These are phyloP conservation scores for Telmatherina bonti DNA, from an alignment of 2,797 vertebrate genomes.

Conservation along the genomic window DNA sequence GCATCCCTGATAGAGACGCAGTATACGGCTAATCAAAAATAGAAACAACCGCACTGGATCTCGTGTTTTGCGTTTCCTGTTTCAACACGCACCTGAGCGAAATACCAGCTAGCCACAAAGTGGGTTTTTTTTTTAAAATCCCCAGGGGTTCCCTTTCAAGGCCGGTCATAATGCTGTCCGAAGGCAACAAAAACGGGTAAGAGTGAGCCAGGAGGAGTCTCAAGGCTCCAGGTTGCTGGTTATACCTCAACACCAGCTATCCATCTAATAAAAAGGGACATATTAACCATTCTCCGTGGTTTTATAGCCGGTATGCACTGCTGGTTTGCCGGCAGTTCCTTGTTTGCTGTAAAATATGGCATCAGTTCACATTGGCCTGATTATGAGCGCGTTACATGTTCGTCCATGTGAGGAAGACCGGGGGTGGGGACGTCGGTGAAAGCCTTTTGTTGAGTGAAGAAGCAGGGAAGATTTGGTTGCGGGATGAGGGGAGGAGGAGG, in stretches of 20 bases:
- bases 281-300: background rate
- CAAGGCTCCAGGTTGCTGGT: constrained; percentile 58
- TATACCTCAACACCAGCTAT: constrained; percentile 33
- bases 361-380: constrained; percentile 63
- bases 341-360: constrained; percentile 35
- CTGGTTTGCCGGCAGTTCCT: constrained; percentile 20
- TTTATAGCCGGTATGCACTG: constrained; percentile 8
- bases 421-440: constrained; percentile 65
- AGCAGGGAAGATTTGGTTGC: constrained; percentile 26
- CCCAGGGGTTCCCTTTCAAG: constrained; percentile 54
- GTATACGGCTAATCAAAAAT: constrained; percentile 66
- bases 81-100: constrained; percentile 49
- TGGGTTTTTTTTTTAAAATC: constrained; percentile 23
- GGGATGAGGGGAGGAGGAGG: constrained; percentile 4
- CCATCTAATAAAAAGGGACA: background rate
- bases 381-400: constrained; percentile 53
- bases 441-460: constrained; percentile 73
- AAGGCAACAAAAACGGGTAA: constrained; percentile 96
- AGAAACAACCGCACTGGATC: constrained; percentile 46
- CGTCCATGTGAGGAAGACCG: constrained; percentile 72
- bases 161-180: constrained; percentile 88
- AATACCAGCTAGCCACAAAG: constrained; percentile 33
- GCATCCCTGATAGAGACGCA: constrained; percentile 85
- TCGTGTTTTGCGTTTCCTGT: constrained; percentile 31
- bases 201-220: constrained; percentile 73